A percentile compares a stretch with the other conserved stretches of the same genome.
Evolutionary conservation across 2,113 vertebrate species (phyloP).

Genomic region (Osmerus mordax): DNA sequence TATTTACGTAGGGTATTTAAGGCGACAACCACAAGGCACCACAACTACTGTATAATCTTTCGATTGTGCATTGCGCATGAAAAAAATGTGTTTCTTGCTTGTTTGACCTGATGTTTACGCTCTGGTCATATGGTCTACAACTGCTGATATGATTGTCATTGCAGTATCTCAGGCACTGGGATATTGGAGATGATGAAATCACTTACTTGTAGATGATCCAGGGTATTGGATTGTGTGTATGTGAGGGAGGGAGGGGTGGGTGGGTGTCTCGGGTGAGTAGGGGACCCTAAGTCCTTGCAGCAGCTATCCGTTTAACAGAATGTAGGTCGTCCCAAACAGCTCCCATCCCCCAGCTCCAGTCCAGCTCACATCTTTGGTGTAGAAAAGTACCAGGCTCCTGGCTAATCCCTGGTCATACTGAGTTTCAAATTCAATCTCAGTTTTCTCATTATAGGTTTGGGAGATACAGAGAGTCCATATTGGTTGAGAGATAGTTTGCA

Average conservation of each 20-base stretch:
- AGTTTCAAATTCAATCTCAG: constrained; percentile 74
- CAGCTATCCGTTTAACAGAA: constrained; percentile 61
- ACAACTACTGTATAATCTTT: too few relatives aligned
- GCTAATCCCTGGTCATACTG: constrained; percentile 69
- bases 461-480: constrained; percentile 70
- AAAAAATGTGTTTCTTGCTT: too few relatives aligned
- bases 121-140: too few relatives aligned
- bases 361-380: constrained; percentile 63
- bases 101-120: too few relatives aligned
- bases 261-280: constrained; percentile 7
- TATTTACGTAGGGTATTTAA: too few relatives aligned
- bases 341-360: constrained; percentile 54
- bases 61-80: too few relatives aligned
- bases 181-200: not conserved
- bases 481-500: constrained; percentile 66
- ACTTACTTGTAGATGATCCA: not conserved
- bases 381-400: constrained; percentile 58
- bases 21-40: too few relatives aligned
- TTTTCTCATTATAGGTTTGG: constrained; percentile 72
- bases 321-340: constrained; percentile 64
- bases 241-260: constrained; percentile 2
- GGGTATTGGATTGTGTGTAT: not conserved
- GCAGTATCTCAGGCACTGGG: too few relatives aligned
- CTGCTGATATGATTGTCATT: too few relatives aligned
- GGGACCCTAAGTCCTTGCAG: constrained; percentile 42